These are phyloP conservation scores for Paracyclopina nana DNA, from an alignment of 1,140 invertebrate genomes.

Conservation along the genomic window DNA sequence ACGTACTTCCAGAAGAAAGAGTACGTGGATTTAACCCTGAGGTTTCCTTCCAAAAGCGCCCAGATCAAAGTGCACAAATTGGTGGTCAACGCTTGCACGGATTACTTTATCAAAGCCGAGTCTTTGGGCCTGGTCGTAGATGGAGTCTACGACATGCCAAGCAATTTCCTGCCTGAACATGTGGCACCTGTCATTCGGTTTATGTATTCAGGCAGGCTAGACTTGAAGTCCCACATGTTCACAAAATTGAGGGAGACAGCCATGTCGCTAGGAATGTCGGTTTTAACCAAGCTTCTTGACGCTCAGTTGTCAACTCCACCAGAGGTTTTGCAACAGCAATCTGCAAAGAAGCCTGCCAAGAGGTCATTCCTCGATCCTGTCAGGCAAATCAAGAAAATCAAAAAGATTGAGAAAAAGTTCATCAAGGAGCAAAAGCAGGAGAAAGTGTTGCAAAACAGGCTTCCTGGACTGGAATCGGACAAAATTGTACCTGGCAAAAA, in stretches of 20 bases:
- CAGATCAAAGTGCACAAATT: conserved; percentile 1
- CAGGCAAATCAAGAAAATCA: not conserved
- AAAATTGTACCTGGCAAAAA: conserved; percentile 7
- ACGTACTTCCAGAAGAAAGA: conserved; percentile 1
- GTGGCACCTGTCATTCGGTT: conserved; percentile 5
- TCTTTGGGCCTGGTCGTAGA: not conserved
- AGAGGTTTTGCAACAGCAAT: too few relatives aligned
- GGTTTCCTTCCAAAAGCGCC: conserved; percentile 1
- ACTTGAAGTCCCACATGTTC: not conserved
- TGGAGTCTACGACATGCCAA: conserved; percentile 1
- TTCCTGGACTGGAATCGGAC: not conserved
- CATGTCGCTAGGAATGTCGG: not conserved
- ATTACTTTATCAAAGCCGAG: not conserved
- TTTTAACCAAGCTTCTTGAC: not conserved
- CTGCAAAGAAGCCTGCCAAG: not conserved
- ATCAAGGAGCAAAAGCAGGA: not conserved
- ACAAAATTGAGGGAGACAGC: not conserved
- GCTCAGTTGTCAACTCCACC: not conserved
- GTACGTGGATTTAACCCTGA: not conserved
- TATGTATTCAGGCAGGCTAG: conserved; percentile 9
- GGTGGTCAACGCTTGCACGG: not conserved
- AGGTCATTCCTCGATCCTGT: not conserved
- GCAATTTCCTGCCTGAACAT: not conserved
- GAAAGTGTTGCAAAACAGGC: not conserved
- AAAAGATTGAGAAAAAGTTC: not conserved